phyloP scores from a whole-genome alignment of 2,113 vertebrate species.

The Forbesichthys agassizii region DNA sequence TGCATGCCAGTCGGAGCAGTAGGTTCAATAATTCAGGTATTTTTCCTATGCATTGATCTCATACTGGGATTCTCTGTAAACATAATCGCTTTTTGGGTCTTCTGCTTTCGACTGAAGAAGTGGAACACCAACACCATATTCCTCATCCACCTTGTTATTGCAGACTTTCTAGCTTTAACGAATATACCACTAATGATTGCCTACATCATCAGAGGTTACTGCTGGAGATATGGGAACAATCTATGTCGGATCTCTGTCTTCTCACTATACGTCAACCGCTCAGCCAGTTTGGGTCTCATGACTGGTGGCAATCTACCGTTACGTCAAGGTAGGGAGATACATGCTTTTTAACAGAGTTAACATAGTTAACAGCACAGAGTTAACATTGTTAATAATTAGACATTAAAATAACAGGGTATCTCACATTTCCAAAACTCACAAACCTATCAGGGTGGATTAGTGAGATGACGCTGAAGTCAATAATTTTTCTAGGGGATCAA shows the following conservation, averaged over 20 bases:
- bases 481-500: too few species aligned
- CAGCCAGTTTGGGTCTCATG: slow-evolving; percentile 75
- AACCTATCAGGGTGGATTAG: too few species aligned
- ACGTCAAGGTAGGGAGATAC: slow-evolving; percentile 65
- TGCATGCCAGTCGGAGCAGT: too few species aligned
- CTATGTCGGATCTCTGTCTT: slow-evolving; percentile 72
- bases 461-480: too few species aligned
- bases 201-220: slow-evolving; percentile 66
- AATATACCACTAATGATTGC: slow-evolving; percentile 72
- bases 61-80: slow-evolving; percentile 73
- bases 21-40: too few species aligned
- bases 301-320: slow-evolving; percentile 74
- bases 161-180: slow-evolving; percentile 72
- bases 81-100: slow-evolving; percentile 72
- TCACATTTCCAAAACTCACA: too few species aligned
- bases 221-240: slow-evolving; percentile 68
- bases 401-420: too few species aligned
- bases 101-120: slow-evolving; percentile 65
- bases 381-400: background rate
- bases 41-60: slow-evolving; percentile 48
- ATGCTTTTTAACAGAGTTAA: background rate
- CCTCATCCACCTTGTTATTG: slow-evolving; percentile 74
- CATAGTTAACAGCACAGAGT: too few species aligned
- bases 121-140: slow-evolving; percentile 73
- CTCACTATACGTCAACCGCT: slow-evolving; percentile 74